These are phyloP conservation scores for Neogale vison DNA, from an alignment of 2,113 vertebrate genomes.

Conservation along the genomic window DNA sequence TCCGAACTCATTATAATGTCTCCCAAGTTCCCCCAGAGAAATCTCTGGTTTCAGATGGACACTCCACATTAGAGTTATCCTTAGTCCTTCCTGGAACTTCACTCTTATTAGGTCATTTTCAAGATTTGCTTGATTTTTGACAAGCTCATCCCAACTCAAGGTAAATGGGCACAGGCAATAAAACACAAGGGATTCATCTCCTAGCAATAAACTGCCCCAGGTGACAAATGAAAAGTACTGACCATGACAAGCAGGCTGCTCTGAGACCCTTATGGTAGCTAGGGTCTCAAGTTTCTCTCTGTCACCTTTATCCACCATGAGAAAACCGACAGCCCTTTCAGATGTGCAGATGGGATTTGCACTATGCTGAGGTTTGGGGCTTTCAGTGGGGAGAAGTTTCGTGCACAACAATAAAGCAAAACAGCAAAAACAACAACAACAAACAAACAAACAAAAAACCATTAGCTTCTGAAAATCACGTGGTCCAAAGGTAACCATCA, in stretches of 20 bases:
- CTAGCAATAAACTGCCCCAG: constrained; percentile 80
- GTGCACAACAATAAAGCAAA: not conserved
- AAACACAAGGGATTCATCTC: constrained; percentile 84
- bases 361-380: not conserved
- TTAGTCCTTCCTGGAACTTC: constrained; percentile 60
- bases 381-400: not conserved
- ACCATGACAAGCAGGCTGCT: constrained; percentile 81
- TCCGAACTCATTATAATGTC: constrained; percentile 57
- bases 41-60: constrained; percentile 63
- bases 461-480: not conserved
- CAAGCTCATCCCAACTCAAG: not conserved
- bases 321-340: constrained; percentile 55
- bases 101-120: constrained; percentile 37
- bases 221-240: constrained; percentile 86
- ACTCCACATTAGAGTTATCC: constrained; percentile 52
- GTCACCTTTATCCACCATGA: constrained; percentile 40
- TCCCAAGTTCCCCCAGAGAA: constrained; percentile 44
- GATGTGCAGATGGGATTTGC: constrained; percentile 39
- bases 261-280: constrained; percentile 63
- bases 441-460: not conserved
- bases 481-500: constrained; percentile 18
- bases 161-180: not conserved
- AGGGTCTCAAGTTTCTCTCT: constrained; percentile 61
- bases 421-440: not conserved
- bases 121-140: constrained; percentile 60